Percentiles rank a stretch among this genome's conserved stretches.
These are phyloP conservation scores for Stegodyphus dumicola DNA, from an alignment of 1,140 invertebrate genomes.

Conservation along the genomic window DNA sequence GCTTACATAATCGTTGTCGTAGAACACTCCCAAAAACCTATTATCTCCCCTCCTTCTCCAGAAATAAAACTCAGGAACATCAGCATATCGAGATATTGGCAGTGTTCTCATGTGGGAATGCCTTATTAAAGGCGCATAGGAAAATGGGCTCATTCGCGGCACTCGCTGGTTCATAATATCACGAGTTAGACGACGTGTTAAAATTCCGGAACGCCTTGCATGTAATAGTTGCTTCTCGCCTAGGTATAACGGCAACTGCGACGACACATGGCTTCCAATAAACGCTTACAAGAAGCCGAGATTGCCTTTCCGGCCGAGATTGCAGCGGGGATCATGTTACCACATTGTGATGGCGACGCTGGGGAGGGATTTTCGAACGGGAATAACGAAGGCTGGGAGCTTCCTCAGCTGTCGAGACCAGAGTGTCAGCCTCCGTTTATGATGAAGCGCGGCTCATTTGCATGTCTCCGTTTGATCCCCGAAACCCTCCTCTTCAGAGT, in stretches of 20 bases:
- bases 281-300: neutral
- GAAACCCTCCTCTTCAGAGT: constrained; percentile 42
- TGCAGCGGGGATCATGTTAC: neutral
- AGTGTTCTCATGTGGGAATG: too few species aligned
- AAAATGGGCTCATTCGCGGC: too few species aligned
- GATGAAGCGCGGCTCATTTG: constrained; percentile 49
- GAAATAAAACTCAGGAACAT: too few species aligned
- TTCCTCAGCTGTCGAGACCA: constrained; percentile 25
- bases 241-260: neutral
- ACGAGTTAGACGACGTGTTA: too few species aligned
- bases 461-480: constrained; percentile 54
- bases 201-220: too few species aligned
- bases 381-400: constrained; percentile 29
- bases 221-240: too few species aligned
- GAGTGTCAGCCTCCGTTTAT: constrained; percentile 29
- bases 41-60: too few species aligned
- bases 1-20: too few species aligned
- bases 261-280: neutral
- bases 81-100: too few species aligned
- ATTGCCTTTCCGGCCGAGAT: constrained; percentile 14
- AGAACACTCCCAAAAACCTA: too few species aligned
- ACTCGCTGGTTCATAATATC: too few species aligned
- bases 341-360: constrained; percentile 4
- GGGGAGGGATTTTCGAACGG: constrained; percentile 6
- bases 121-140: too few species aligned